These are phyloP conservation scores for Caenorhabditis wallacei DNA, from an alignment of 2,888 invertebrate genomes.

Conservation along the genomic window DNA sequence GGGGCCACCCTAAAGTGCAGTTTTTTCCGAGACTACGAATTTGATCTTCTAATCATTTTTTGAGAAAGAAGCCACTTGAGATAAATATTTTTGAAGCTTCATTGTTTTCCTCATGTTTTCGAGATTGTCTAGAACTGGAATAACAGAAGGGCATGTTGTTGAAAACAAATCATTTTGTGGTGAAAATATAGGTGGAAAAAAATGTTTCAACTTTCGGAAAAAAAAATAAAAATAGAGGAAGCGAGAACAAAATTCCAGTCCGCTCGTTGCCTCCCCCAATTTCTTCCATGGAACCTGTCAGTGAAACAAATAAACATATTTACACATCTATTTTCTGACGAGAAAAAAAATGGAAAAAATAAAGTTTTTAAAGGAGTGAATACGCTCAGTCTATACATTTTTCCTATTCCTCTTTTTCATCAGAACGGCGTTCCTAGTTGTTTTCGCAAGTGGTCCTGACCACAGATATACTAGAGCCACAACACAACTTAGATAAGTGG, in stretches of 20 bases:
- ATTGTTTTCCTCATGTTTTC: conserved; percentile 50
- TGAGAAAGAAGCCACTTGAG: conserved; percentile 10
- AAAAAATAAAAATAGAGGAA: conserved; percentile 3
- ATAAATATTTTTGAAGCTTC: conserved; percentile 32
- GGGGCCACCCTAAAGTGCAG: conserved; percentile 9
- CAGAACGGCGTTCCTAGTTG: conserved; percentile 42
- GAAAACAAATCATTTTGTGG: conserved; percentile 44
- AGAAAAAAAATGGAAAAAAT: no score
- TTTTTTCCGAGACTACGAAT: not conserved
- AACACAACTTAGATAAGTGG: conserved; percentile 44
- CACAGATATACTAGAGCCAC: conserved; percentile 44
- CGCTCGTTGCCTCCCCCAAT: not conserved
- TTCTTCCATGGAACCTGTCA: conserved; percentile 5
- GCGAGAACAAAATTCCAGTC: conserved; percentile 7
- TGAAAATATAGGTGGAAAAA: not conserved
- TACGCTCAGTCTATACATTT: not conserved
- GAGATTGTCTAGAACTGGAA: conserved; percentile 42
- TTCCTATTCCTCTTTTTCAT: not conserved
- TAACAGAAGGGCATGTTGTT: conserved; percentile 13
- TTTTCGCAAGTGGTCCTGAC: conserved; percentile 53
- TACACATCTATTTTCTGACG: not conserved
- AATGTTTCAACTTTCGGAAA: not conserved
- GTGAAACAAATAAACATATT: conserved; percentile 37
- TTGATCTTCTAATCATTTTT: conserved; percentile 4
- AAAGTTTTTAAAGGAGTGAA: not conserved